phyloP scores from a whole-genome alignment of 2,888 invertebrate species.

The Mesorhabditis belari region DNA sequence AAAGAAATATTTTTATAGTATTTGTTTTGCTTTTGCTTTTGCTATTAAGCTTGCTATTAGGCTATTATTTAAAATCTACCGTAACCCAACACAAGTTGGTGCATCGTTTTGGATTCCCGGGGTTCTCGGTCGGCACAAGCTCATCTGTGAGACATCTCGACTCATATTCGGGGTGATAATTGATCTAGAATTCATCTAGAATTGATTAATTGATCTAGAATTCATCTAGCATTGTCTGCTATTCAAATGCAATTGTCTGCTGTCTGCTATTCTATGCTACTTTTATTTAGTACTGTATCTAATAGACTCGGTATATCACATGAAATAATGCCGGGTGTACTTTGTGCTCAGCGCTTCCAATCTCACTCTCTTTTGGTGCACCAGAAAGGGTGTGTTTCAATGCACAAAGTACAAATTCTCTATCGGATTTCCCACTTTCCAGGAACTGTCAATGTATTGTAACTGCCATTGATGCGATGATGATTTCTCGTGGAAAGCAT shows the following conservation, averaged over 20 bases:
- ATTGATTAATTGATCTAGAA: background rate
- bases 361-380: background rate
- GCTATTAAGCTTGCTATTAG: too few species aligned
- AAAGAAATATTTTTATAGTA: too few species aligned
- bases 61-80: too few species aligned
- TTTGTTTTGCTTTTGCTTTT: too few species aligned
- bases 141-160: constrained; percentile 34
- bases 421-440: constrained; percentile 15
- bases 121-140: constrained; percentile 22
- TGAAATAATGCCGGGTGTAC: too few species aligned
- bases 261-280: too few species aligned
- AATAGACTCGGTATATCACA: too few species aligned
- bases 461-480: constrained; percentile 28
- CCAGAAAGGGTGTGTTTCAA: background rate
- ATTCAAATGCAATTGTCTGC: too few species aligned
- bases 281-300: background rate
- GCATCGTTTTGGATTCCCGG: background rate
- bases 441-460: constrained; percentile 37
- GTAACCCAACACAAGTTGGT: background rate
- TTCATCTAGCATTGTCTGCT: too few species aligned
- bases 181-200: constrained; percentile 12
- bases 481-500: constrained; percentile 36
- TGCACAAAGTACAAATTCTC: background rate
- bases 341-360: background rate
- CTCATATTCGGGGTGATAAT: constrained; percentile 43